Evolutionary conservation across 2,797 vertebrate genomes (phyloP).

Genomic region (Astyanax mexicanus): DNA sequence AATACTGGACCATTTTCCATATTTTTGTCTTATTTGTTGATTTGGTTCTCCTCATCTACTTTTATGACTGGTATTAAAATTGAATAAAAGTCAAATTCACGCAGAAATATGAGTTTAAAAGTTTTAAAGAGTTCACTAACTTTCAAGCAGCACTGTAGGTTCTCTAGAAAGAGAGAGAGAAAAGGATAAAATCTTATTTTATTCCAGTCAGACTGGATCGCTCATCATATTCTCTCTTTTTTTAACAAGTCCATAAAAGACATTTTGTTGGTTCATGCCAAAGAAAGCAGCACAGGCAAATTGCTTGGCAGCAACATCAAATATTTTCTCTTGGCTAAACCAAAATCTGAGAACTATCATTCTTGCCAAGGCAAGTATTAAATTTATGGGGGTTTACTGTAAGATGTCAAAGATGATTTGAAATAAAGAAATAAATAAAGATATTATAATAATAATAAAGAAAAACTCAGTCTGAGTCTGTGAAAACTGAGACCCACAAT

Average conservation of each 20-base stretch:
- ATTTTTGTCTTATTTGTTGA: too few species aligned
- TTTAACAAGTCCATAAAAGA: slow-evolving; percentile 30
- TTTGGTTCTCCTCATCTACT: too few species aligned
- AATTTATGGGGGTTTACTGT: slow-evolving; percentile 4
- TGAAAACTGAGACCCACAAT: neutral
- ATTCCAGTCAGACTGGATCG: too few species aligned
- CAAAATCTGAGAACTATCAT: slow-evolving; percentile 9
- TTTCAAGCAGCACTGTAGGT: too few species aligned
- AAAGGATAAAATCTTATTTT: too few species aligned
- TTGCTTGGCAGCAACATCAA: slow-evolving; percentile 30
- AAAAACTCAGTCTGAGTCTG: neutral
- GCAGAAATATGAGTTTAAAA: too few species aligned
- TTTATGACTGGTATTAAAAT: too few species aligned
- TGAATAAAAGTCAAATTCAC: too few species aligned
- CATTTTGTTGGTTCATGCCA: slow-evolving; percentile 18
- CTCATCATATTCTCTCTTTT: slow-evolving; percentile 9
- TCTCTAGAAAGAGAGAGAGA: too few species aligned
- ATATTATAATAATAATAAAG: neutral
- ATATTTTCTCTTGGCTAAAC: slow-evolving; percentile 22
- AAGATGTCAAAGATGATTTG: slow-evolving; percentile 28
- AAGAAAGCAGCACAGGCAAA: slow-evolving; percentile 13
- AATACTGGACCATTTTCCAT: too few species aligned
- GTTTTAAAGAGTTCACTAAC: too few species aligned
- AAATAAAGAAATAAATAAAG: neutral
- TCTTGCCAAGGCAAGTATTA: slow-evolving; percentile 23